Base-by-base conservation (phyloP, 2,113 vertebrate species). In the Cacatua alba region DNA sequence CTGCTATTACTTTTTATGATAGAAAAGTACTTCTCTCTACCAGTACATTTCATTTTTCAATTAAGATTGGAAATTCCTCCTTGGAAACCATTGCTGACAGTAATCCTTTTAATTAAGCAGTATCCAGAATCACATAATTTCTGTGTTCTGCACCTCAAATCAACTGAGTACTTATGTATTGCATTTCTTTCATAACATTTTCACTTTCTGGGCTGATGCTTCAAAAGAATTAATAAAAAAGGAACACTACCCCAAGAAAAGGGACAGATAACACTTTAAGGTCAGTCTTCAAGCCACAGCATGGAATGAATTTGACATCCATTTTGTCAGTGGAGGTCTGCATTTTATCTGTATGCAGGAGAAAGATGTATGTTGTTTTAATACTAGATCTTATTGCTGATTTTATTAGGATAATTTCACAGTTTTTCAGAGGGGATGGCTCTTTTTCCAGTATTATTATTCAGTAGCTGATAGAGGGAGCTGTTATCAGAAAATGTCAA, bases 101-200 rank as follows among this genome's bases (percentile, higher is more conserved):
- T 81, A 92, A 83, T 57, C 21, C 3, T 92, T 94, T 90, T 90
- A 93, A 95, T 86, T 88, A 92, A 69, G 20, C 17, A 71, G 10
- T 37, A 75, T 74, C 39, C 69, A 82, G 52, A 90, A 86, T 64
- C 68, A 8, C 35, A 26, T 70, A 31, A 77, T 79, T 78, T 88
- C 43, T 68, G 44, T 82, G 37, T 82, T 90, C 57, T 84, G 48
- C 52, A 33, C 52, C 31, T 94, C 49, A 81, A 84, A 71, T 82
- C 68, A 84, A 25, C 37, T 24, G 21, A 67, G 16, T 11, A 20
- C 17, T 88, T 89, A 25, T 2, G 11, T 44, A 35, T 11, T 81
- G 46, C 9, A 1, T 46, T 81, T 78, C 14, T 92, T 82, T 53
- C 59, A 90, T 20, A 75, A 21, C 6, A 11, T 63, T 75, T 86